Percentiles rank a stretch among this genome's conserved stretches.
phyloP scores from a whole-genome alignment of 2,797 vertebrate genomes.

The Acipenser oxyrinchus region DNA sequence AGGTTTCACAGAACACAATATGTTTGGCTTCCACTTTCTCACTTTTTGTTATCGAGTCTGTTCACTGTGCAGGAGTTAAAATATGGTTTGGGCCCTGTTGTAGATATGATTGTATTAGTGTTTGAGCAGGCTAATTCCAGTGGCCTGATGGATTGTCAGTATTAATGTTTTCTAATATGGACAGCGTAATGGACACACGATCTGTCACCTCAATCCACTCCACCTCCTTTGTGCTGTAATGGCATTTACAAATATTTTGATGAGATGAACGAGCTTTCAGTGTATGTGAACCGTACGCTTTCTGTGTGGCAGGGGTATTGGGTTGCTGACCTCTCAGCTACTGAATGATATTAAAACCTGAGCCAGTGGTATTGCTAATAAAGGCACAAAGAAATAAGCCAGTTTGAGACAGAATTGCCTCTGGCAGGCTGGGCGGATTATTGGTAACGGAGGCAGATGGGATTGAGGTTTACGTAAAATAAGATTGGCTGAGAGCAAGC shows the following conservation, averaged over 20 bases:
- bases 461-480: constrained; percentile 24
- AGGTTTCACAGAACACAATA: no score
- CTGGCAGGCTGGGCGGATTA: constrained; percentile 22
- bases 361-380: constrained; percentile 6
- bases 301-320: constrained; percentile 11
- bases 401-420: constrained; percentile 15
- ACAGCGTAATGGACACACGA: constrained; percentile 11
- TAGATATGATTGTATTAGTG: constrained; percentile 8
- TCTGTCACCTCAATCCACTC: constrained; percentile 13
- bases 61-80: neutral
- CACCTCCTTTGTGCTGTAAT: constrained; percentile 9
- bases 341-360: constrained; percentile 13
- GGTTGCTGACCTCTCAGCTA: constrained; percentile 13
- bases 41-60: no score
- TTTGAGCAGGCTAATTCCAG: constrained; percentile 14
- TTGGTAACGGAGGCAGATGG: constrained; percentile 17
- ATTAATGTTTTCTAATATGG: constrained; percentile 16
- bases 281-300: constrained; percentile 14
- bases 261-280: constrained; percentile 15
- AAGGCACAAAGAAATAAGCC: constrained; percentile 14
- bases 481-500: constrained; percentile 21
- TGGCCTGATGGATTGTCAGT: constrained; percentile 17
- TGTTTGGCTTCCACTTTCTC: no score
- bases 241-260: constrained; percentile 22
- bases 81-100: neutral